Conservation (phyloP, 2,888 invertebrate species). For the Alentia gelatinosa region DNA sequence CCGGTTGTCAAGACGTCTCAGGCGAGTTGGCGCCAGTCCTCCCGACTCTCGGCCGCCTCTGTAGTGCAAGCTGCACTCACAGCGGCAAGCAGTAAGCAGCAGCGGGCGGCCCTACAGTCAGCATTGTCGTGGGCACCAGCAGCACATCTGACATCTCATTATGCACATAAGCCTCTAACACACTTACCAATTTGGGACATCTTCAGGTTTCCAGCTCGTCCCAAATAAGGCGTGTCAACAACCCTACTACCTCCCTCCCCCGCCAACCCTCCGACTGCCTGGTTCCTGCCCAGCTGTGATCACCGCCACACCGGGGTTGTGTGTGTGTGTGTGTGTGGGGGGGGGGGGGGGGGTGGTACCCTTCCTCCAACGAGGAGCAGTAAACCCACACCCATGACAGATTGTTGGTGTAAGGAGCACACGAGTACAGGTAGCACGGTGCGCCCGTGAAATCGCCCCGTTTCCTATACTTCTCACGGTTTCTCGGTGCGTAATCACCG, state of each 20-base stretch:
- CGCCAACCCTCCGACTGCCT: background rate
- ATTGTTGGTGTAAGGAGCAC: background rate
- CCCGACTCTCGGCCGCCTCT: background rate
- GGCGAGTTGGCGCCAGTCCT: constrained; percentile 5
- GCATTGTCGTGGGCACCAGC: background rate
- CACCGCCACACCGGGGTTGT: too few species aligned
- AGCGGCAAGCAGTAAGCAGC: background rate
- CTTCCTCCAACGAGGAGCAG: background rate
- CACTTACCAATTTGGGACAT: constrained; percentile 20
- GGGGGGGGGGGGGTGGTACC: too few species aligned
- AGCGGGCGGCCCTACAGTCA: background rate
- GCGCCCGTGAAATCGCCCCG: too few species aligned
- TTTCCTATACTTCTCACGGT: too few species aligned
- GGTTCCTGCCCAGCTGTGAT: background rate
- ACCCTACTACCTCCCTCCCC: background rate
- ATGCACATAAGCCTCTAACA: constrained; percentile 34
- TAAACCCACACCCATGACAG: background rate
- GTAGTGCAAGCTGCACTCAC: background rate
- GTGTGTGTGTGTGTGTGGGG: too few species aligned
- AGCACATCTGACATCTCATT: constrained; percentile 21
- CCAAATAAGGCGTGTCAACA: background rate
- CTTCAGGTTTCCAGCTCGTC: background rate
- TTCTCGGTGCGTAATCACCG: too few species aligned
- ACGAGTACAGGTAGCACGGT: background rate
- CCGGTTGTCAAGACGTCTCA: background rate